phyloP scores from a whole-genome alignment of 2,113 vertebrate species.

The Plecotus auritus region DNA sequence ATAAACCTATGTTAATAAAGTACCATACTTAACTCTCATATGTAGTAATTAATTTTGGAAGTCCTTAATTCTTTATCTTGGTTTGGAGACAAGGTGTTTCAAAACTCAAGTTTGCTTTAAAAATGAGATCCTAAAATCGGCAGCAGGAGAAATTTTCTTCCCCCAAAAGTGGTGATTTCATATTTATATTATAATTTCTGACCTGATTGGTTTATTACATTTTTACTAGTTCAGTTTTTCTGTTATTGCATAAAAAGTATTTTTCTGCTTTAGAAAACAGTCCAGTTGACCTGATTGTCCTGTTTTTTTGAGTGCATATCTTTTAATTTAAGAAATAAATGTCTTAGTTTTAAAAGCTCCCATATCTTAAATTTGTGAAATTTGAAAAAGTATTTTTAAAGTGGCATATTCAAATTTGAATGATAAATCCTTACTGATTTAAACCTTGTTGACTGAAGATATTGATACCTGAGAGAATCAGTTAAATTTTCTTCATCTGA shows the following conservation, averaged over 20 bases:
- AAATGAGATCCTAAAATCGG: conserved; percentile 44
- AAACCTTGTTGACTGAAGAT: background rate
- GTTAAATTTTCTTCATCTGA: conserved; percentile 24
- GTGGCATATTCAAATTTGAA: conserved; percentile 50
- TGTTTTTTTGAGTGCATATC: conserved; percentile 52
- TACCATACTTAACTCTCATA: background rate
- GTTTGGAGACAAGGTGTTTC: conserved; percentile 41
- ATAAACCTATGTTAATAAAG: background rate
- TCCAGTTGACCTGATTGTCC: conserved; percentile 45
- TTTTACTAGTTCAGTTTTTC: conserved; percentile 34
- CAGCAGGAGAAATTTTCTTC: conserved; percentile 20
- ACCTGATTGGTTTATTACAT: conserved; percentile 18
- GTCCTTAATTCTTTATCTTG: conserved; percentile 12
- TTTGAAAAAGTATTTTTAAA: conserved; percentile 47
- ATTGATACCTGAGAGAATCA: conserved; percentile 15
- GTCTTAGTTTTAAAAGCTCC: conserved; percentile 40
- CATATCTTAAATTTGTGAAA: conserved; percentile 47
- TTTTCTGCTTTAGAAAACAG: conserved; percentile 67
- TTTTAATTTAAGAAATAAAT: conserved; percentile 62
- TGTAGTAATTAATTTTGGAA: conserved; percentile 41
- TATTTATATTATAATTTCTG: conserved; percentile 36
- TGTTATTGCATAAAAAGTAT: conserved; percentile 17
- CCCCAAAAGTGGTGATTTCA: background rate
- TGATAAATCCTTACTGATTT: background rate
- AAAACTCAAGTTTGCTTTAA: conserved; percentile 11